phyloP scores from a whole-genome alignment of 2,888 invertebrate genomes.

The Stratiomys singularior region DNA sequence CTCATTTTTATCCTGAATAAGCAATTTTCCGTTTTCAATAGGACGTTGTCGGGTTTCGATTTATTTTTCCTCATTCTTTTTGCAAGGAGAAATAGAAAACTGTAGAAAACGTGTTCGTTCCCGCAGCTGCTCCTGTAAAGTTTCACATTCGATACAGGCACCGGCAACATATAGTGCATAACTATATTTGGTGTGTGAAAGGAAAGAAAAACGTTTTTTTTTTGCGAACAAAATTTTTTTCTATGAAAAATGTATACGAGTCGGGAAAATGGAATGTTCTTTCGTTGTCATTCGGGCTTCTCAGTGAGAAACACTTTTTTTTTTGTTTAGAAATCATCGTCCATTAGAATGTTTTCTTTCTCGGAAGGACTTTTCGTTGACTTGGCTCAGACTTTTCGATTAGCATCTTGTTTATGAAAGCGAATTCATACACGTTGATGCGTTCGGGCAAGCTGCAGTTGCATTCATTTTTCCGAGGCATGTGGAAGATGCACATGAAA shows the following conservation, averaged over 20 bases:
- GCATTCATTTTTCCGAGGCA: neutral
- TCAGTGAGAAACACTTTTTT: neutral
- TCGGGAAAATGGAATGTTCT: slow-evolving; percentile 36
- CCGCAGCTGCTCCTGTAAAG: neutral
- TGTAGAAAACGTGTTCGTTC: neutral
- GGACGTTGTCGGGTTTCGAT: slow-evolving; percentile 33
- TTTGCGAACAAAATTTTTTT: neutral
- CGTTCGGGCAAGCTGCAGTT: neutral
- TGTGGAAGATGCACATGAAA: no score
- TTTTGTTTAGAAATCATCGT: neutral
- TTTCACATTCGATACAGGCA: neutral
- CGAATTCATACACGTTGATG: neutral
- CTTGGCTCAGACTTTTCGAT: slow-evolving; percentile 37
- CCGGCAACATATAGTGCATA: neutral
- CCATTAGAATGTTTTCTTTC: neutral
- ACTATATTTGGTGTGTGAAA: neutral
- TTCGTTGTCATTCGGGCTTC: slow-evolving; percentile 1
- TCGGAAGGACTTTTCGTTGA: neutral
- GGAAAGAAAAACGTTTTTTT: slow-evolving; percentile 2
- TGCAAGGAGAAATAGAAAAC: neutral
- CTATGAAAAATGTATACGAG: neutral
- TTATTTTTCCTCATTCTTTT: neutral
- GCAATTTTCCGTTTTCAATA: slow-evolving; percentile 44
- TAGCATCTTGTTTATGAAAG: slow-evolving; percentile 33
- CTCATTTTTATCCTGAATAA: slow-evolving; percentile 43